Evolutionary conservation across 2,888 invertebrate species (phyloP), one percentile per base, ranked within the genome.

Genomic region (Parnassius orleans): DNA sequence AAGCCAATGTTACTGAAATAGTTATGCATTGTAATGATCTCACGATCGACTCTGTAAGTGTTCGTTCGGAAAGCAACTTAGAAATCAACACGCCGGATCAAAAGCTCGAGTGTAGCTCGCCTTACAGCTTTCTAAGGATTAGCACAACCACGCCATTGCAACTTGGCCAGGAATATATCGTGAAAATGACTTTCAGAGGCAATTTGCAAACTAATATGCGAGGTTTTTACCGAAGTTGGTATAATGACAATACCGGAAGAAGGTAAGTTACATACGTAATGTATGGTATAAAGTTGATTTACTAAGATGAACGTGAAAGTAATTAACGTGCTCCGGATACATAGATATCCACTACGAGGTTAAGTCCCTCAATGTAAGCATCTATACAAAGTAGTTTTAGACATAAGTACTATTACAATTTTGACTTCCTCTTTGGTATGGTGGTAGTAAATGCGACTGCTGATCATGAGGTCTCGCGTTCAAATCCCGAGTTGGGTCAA

Each of bases 201-300:
- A 88, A 92, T 57, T 85, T 97, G 46, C 95, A 95, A 81, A 94
- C 94, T 66, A 92, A 93, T 66, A 92, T 97, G 79, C 93, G 95
- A 82, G 97, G 97, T 24, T 96, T 97, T 79, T 97, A 96, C 79
- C 93, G 95, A 69, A 96, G 96, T 83, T 95, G 95, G 69, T 96
- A 96, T 80, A 85, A 83, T 52, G 93, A 93, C 66, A 90, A 86
- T 59, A 93, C 93, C 65, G 89, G 93, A 68, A 93, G 91, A 66
- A 93, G 93, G 63, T 57, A 48, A 55, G 56, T 33, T 33, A 33
- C 7, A 33, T 33, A 33, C 1, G 0, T 33, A 33, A 5, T 33
- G 7, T 33, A 33, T 33, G 33, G 33, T 33, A 33, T 33, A 33
- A 24, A 24, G 24, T 24, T 3, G 5, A 24, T 24, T 24, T 24